A percentile compares a stretch with the other conserved stretches of the same genome.
Conservation (phyloP, 1,140 invertebrate genomes). For the Drosophila albomicans region DNA sequence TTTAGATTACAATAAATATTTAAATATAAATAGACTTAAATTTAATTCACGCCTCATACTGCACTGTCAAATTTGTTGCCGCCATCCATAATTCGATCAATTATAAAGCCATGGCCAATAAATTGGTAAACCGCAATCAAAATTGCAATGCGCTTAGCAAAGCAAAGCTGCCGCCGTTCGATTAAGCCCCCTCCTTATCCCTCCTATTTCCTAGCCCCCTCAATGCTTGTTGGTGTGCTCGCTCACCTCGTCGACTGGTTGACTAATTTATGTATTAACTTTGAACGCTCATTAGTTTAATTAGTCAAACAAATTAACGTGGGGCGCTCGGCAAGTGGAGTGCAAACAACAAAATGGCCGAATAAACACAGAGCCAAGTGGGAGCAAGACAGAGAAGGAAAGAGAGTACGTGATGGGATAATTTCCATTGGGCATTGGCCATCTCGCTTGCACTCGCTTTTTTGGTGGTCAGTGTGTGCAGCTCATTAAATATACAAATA, state of each 20-base stretch:
- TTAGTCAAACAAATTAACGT: slow-evolving; percentile 85
- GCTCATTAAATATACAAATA: slow-evolving; percentile 75
- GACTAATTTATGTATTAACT: slow-evolving; percentile 84
- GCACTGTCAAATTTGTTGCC: neutral
- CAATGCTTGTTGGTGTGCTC: neutral
- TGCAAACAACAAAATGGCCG: slow-evolving; percentile 81
- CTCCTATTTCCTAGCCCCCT: too few species aligned
- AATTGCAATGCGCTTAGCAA: slow-evolving; percentile 43
- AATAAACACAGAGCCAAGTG: slow-evolving; percentile 55
- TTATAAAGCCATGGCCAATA: slow-evolving; percentile 35
- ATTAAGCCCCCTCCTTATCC: neutral
- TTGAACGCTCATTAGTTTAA: slow-evolving; percentile 85
- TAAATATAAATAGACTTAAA: neutral
- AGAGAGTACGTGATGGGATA: neutral
- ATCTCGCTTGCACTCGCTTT: slow-evolving; percentile 54
- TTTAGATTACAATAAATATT: too few species aligned
- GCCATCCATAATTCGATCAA: slow-evolving; percentile 19
- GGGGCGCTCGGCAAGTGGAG: slow-evolving; percentile 73
- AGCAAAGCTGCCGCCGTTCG: slow-evolving; percentile 18
- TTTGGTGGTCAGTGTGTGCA: slow-evolving; percentile 29
- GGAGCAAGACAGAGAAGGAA: neutral
- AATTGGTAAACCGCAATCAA: slow-evolving; percentile 48
- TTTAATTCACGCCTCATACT: neutral
- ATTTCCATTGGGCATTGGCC: slow-evolving; percentile 22
- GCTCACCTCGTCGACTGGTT: slow-evolving; percentile 26